phyloP scores from a whole-genome alignment of 1,140 invertebrate genomes.

The Tribolium madens region DNA sequence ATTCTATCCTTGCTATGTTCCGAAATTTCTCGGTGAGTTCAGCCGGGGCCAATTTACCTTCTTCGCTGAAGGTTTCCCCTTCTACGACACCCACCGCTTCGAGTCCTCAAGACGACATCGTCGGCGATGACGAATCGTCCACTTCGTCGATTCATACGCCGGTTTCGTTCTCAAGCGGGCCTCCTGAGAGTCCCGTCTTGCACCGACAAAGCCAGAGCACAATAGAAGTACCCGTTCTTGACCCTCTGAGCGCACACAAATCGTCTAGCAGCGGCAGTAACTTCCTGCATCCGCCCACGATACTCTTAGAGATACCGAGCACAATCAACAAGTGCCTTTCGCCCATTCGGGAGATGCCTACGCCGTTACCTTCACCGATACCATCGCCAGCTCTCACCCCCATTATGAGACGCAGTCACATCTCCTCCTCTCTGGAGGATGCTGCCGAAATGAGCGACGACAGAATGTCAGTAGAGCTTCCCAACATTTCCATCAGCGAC shows the following conservation, averaged over 20 bases:
- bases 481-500: conserved; percentile 63
- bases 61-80: conserved; percentile 71
- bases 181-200: conserved; percentile 70
- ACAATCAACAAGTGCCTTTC: conserved; percentile 79
- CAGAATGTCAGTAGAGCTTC: conserved; percentile 64
- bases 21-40: conserved; percentile 73
- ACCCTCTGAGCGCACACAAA: conserved; percentile 74
- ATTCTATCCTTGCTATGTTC: conserved; percentile 82
- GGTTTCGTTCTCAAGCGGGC: conserved; percentile 69
- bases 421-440: conserved; percentile 65
- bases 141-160: conserved; percentile 72
- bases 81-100: conserved; percentile 75
- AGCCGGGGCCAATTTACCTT: conserved; percentile 67
- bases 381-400: conserved; percentile 78
- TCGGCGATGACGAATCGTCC: conserved; percentile 73
- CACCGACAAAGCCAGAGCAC: conserved; percentile 61
- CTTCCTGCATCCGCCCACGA: conserved; percentile 75
- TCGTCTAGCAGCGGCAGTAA: conserved; percentile 68
- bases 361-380: conserved; percentile 76
- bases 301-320: conserved; percentile 78
- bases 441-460: conserved; percentile 65
- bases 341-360: conserved; percentile 79
- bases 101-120: conserved; percentile 76
- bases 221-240: conserved; percentile 77
- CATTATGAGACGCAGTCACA: conserved; percentile 67